Base-by-base conservation (phyloP, 2,888 invertebrate genomes). In the Agrotis exclamationis region DNA sequence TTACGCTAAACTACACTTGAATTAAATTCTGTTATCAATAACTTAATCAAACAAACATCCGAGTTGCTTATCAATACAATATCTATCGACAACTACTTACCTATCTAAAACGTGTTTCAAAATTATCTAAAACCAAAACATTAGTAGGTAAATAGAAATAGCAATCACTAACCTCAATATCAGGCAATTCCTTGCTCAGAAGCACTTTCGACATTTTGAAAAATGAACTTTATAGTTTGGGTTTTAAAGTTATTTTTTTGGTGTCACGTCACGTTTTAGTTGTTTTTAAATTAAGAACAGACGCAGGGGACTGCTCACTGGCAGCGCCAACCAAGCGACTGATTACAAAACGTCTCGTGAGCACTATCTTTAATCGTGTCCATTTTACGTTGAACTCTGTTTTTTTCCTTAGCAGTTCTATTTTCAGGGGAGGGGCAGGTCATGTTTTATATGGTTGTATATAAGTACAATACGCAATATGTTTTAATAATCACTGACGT, bases 181-280 rank as follows among this genome's bases (percentile, higher is more conserved):
- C 98, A 3, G 98, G 98, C 74, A 98, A 89, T 89, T 98, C 98
- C 87, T 97, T 97, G 91, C 98, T 98, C 63, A 98, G 85, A 79
- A 96, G 81, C 74, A 92, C 92, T 86, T 96, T 96, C 66, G 97
- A 91, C 96, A 96, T 96, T 65, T 39, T 92, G 20, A 80, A 86
- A 85, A 70, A 79, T 71, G 53, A 81, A 69, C 71, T 63, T 65
- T 71, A 63, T 44, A 0, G 0, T 6, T 60, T 22, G 1, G 56
- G 28, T 1, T 20, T 59, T 50, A 68, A 71, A 65, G 71, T 62
- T 2, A 6, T 50, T 51, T 80, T 79, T 71, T 58, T 39, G 39
- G 2, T 48, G 16, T n/a, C 69, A 59, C 53, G 62, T 50, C 72
- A n/a, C n/a, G n/a, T 68, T 63, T 16, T 65, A 51, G 45, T 60